phyloP scores from a whole-genome alignment of 2,797 vertebrate genomes.

The Acanthopagrus latus region DNA sequence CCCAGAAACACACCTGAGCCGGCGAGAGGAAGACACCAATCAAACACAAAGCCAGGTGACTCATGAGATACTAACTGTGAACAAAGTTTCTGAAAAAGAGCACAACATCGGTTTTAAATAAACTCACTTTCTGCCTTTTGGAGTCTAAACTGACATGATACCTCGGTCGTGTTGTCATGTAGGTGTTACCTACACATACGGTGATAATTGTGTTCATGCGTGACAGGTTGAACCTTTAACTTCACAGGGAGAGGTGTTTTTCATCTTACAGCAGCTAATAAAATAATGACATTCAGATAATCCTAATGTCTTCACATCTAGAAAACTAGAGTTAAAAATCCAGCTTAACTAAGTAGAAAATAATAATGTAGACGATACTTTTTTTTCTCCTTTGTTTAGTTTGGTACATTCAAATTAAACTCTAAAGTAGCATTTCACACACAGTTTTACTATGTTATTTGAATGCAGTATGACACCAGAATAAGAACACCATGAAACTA shows the following conservation, averaged over 20 bases:
- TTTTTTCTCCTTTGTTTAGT: neutral
- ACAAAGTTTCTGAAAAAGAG: neutral
- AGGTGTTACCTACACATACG: neutral
- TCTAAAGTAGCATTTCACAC: neutral
- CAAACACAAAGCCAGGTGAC: conserved; percentile 9
- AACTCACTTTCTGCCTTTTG: conserved; percentile 5
- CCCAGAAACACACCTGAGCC: conserved; percentile 93
- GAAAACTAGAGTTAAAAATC: neutral
- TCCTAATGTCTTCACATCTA: too few species aligned
- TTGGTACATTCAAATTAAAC: neutral
- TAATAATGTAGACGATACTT: neutral
- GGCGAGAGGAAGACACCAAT: conserved; percentile 33
- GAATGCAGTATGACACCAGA: neutral
- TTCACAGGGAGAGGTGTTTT: neutral
- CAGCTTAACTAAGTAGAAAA: too few species aligned
- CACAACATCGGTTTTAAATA: neutral
- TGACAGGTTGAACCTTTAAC: neutral
- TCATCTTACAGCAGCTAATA: neutral
- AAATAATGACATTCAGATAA: neutral
- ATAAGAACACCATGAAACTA: neutral
- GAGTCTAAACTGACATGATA: neutral
- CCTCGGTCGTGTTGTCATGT: neutral
- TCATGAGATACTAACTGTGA: neutral
- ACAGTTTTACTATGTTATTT: neutral
- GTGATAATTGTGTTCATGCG: neutral